phyloP scores from a whole-genome alignment of 2,113 vertebrate genomes.

The Setophaga coronata region DNA sequence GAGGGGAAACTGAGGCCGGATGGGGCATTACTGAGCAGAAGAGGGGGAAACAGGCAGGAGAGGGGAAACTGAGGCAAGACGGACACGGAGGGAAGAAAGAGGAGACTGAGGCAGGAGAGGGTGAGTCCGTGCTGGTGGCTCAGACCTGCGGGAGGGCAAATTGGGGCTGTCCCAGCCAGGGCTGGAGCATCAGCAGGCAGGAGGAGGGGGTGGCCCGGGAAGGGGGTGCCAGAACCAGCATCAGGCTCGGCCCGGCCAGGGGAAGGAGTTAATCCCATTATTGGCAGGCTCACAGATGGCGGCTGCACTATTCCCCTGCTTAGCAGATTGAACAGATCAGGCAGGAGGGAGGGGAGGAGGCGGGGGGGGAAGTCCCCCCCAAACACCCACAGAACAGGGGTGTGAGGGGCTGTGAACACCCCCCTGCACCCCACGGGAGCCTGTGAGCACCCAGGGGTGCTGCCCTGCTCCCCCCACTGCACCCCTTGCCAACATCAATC shows the following conservation, averaged over 20 bases:
- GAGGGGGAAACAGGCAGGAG: no score
- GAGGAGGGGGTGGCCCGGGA: neutral
- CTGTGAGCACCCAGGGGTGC: neutral
- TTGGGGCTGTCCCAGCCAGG: neutral
- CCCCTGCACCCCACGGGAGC: accelerated
- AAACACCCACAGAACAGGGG: neutral
- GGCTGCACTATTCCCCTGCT: constrained; percentile 14
- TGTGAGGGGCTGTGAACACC: neutral
- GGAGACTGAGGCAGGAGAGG: neutral
- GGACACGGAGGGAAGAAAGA: neutral
- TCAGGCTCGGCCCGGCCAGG: neutral
- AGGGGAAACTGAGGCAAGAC: neutral
- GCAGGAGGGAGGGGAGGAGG: neutral
- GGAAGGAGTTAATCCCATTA: constrained; percentile 62
- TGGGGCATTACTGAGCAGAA: neutral
- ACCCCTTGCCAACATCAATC: neutral
- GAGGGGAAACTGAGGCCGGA: neutral
- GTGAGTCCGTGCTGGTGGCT: accelerated
- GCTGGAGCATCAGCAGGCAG: neutral
- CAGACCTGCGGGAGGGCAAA: neutral
- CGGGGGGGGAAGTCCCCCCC: neutral
- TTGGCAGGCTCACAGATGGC: constrained; percentile 59
- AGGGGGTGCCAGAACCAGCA: neutral
- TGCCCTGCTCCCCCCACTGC: neutral
- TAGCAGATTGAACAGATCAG: constrained; percentile 48